Conservation (phyloP, 2,888 invertebrate genomes). For the Desoria tigrina region DNA sequence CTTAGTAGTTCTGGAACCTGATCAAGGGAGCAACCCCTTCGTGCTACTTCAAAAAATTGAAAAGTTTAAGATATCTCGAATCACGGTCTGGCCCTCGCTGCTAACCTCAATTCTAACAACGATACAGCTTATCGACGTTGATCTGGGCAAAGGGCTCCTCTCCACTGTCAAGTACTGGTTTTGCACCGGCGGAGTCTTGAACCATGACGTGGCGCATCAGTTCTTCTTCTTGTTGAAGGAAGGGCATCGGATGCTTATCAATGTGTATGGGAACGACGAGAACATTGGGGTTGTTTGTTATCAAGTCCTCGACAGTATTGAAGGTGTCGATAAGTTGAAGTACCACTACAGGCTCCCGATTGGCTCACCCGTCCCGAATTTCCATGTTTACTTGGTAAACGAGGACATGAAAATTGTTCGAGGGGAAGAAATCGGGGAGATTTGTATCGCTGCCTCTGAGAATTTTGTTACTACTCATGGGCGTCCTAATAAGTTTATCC, state of each 20-base stretch:
- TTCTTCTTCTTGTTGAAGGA: too few species aligned
- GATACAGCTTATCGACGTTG: conserved; percentile 23
- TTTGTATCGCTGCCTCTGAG: too few species aligned
- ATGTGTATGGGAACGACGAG: too few species aligned
- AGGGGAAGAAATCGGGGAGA: too few species aligned
- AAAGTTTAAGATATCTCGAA: conserved; percentile 21
- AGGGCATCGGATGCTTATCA: too few species aligned
- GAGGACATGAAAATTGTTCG: too few species aligned
- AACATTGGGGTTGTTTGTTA: conserved; percentile 23
- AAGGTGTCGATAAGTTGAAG: background rate
- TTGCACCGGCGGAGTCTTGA: conserved; percentile 29
- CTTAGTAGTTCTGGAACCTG: too few species aligned
- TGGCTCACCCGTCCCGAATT: too few species aligned
- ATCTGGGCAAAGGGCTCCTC: background rate
- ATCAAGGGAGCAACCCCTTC: too few species aligned
- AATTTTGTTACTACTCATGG: conserved; percentile 19
- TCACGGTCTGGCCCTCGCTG: conserved; percentile 28
- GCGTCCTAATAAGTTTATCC: conserved; percentile 26
- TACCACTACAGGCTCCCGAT: too few species aligned
- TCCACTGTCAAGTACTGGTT: conserved; percentile 29
- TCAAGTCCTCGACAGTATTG: conserved; percentile 24
- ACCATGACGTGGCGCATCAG: conserved; percentile 24
- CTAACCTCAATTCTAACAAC: conserved; percentile 19
- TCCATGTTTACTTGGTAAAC: too few species aligned
- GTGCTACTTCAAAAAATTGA: background rate